Conservation (phyloP, 2,113 vertebrate genomes). For the Nyctereutes procyonoides region DNA sequence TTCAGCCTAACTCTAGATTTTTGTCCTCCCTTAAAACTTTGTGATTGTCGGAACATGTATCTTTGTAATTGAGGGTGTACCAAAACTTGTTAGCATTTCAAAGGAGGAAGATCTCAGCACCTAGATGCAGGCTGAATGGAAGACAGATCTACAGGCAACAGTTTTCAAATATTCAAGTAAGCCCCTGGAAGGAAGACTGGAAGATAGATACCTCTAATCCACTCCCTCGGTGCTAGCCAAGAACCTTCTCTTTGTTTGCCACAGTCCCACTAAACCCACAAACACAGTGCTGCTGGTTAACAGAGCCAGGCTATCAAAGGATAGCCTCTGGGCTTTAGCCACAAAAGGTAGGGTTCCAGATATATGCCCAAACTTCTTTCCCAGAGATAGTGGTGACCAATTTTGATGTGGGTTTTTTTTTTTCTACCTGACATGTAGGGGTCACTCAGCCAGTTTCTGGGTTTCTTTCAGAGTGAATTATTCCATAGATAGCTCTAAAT, state of each 20-base stretch:
- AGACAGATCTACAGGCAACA: not conserved
- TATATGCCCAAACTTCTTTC: not conserved
- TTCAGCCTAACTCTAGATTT: not conserved
- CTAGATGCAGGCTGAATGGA: not conserved
- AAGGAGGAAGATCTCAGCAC: not conserved
- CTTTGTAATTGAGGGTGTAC: not conserved
- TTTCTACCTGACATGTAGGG: not conserved
- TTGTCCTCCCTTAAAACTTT: not conserved
- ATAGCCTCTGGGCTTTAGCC: not conserved
- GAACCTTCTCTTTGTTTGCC: not conserved
- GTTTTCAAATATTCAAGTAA: not conserved
- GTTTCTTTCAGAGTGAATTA: not conserved
- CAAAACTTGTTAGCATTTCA: not conserved
- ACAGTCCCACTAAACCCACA: not conserved
- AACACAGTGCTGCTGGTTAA: not conserved
- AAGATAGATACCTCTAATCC: not conserved
- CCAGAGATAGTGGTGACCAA: not conserved
- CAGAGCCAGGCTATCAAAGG: not conserved
- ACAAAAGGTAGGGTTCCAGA: not conserved
- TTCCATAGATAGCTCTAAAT: not conserved
- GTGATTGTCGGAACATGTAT: not conserved
- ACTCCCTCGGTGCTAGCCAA: not conserved
- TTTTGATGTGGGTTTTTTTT: not conserved
- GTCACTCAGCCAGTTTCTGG: not conserved
- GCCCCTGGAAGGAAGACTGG: not conserved